A percentile compares a stretch with the other conserved stretches of the same genome.
phyloP scores from a whole-genome alignment of 2,113 vertebrate genomes.

The Tringa solitaria region DNA sequence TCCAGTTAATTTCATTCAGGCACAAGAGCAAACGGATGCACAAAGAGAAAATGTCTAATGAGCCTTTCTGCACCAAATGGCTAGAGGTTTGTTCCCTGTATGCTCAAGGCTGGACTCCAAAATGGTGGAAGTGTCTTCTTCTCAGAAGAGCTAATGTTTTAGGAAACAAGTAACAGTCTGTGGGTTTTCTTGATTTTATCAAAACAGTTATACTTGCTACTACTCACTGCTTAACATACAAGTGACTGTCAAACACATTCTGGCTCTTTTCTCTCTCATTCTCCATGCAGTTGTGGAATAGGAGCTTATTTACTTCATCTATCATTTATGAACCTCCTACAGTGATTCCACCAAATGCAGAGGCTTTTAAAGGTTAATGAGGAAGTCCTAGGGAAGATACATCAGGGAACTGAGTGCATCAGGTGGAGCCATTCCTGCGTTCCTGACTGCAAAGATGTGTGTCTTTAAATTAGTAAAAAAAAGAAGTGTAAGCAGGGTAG shows the following conservation, averaged over 20 bases:
- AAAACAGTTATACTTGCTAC: background rate
- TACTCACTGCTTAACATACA: background rate
- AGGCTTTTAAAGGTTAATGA: slow-evolving; percentile 36
- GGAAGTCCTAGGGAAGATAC: background rate
- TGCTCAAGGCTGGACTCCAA: background rate
- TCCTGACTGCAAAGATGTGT: background rate
- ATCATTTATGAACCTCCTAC: background rate
- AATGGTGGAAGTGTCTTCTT: background rate
- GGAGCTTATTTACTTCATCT: background rate
- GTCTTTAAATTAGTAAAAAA: background rate
- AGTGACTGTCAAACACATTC: background rate
- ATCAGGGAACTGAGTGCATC: background rate
- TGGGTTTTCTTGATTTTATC: background rate
- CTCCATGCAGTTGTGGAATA: background rate
- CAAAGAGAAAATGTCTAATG: background rate
- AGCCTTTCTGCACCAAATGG: background rate
- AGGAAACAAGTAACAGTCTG: background rate
- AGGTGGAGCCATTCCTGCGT: background rate
- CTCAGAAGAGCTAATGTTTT: background rate
- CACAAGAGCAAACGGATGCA: background rate
- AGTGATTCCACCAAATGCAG: background rate
- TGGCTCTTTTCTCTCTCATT: background rate
- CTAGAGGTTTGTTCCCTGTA: background rate
- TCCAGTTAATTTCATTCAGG: background rate
- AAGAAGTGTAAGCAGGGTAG: background rate